A percentile compares a stretch with the other conserved stretches of the same genome.
phyloP scores from a whole-genome alignment of 1,140 invertebrate genomes.

The Condylostylus longicornis region DNA sequence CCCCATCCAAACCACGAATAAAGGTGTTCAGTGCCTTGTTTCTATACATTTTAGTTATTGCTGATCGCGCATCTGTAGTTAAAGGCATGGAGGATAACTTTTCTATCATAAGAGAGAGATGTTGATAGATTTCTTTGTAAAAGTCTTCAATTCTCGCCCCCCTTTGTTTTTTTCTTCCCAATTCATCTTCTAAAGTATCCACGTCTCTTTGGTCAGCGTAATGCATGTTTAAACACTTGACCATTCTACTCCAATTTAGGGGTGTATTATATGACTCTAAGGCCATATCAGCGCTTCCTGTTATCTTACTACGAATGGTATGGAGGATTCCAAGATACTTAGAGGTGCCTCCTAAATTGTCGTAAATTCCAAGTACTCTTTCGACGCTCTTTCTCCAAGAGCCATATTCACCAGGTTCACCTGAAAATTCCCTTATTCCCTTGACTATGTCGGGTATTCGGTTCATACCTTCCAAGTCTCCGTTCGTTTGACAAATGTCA shows the following conservation, averaged over 20 bases:
- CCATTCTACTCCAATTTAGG: not conserved
- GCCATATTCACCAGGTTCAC: conserved; percentile 2
- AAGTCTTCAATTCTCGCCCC: not conserved
- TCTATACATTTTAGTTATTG: conserved; percentile 1
- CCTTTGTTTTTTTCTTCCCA: not conserved
- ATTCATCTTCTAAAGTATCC: conserved; percentile 1
- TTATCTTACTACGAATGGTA: conserved; percentile 3
- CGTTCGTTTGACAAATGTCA: too few relatives aligned
- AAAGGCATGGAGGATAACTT: not conserved
- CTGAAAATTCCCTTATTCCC: conserved; percentile 3
- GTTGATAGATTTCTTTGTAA: not conserved
- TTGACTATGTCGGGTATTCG: conserved; percentile 3
- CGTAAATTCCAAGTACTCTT: conserved; percentile 1
- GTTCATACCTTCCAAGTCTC: too few relatives aligned
- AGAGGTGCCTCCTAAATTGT: not conserved
- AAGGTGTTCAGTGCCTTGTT: conserved; percentile 7
- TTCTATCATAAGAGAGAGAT: conserved; percentile 1
- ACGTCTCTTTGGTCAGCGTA: conserved; percentile 5
- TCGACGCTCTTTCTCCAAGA: conserved; percentile 6
- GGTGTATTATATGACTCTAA: not conserved
- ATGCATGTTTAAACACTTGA: not conserved
- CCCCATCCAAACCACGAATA: conserved; percentile 6
- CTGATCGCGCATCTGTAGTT: not conserved
- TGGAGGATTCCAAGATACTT: conserved; percentile 2
- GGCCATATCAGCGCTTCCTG: conserved; percentile 1